Evolutionary conservation across 2,113 vertebrate species (phyloP), one percentile per base, ranked within the genome.

Genomic region (Trematocara unimaculatum): DNA sequence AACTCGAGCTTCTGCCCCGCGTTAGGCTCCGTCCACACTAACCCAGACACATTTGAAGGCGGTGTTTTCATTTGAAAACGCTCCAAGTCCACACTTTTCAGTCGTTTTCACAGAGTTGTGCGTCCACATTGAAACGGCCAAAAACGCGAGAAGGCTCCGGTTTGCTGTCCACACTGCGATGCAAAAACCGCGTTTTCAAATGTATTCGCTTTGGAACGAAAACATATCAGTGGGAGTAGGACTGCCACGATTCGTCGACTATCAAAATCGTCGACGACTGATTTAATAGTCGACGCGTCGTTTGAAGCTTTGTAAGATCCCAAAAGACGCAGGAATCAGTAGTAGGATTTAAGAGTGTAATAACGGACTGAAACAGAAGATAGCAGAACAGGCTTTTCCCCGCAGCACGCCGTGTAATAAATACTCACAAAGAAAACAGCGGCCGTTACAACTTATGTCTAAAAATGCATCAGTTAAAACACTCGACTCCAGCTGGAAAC

Each of bases 261-360:
- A 49, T 7, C 6, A 17, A 17, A 49, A 49, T 49, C 0, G 2
- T 5, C 2, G 0, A 12, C 40, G 11, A 42, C 11, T 42, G 0
- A 13, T 42, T 42, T 42, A 10, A 38, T 11, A 13, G 40, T 51
- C 47, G 7, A 51, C 17, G 4, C 7, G 2, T 9, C 8, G 49
- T 18, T 51, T 51, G 49, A 51, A 51, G 49, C 49, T 18, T 51
- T 51, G 49, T 51, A 51, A 9, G 17, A 51, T 51, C 49, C 0
- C 8, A 8, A 51, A 51, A 51, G 47, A 51, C 4, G 4, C 47
- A 51, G 47, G 47, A 51, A 51, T 2, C 2, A 3, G 47, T 51
- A 3, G 17, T 0, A 51, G 17, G 8, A 51, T 51, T 51, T 51
- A 51, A 51, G 47, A 49, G 47, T 49, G 47, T 49, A 49, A 8